These are phyloP conservation scores for Stenurella melanura DNA, from an alignment of 2,888 invertebrate genomes.

Conservation along the genomic window DNA sequence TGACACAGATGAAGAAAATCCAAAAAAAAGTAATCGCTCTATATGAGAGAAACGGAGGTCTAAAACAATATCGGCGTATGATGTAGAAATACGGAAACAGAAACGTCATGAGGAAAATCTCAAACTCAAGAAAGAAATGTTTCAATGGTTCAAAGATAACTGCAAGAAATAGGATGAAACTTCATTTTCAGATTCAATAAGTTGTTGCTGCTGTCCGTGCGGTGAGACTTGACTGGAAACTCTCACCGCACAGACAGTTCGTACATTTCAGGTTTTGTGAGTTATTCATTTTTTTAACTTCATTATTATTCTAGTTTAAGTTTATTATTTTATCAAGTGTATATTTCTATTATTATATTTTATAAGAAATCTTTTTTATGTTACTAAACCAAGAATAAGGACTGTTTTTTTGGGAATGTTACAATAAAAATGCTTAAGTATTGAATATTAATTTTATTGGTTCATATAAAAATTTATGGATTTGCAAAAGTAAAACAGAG, in stretches of 20 bases:
- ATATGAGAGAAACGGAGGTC: background rate
- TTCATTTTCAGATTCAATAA: background rate
- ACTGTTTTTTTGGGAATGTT: too few species aligned
- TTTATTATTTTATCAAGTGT: background rate
- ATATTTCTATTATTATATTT: too few species aligned
- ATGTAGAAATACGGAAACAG: slow-evolving; percentile 12
- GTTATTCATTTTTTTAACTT: background rate
- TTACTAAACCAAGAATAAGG: too few species aligned
- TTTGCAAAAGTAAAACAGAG: too few species aligned
- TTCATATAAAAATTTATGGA: too few species aligned
- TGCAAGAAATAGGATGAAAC: background rate
- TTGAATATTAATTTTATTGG: too few species aligned
- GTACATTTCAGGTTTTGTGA: background rate
- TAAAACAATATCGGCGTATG: background rate
- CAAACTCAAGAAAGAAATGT: slow-evolving; percentile 29
- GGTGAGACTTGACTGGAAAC: background rate
- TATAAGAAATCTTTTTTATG: too few species aligned
- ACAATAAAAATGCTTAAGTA: too few species aligned
- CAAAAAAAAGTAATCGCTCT: too few species aligned
- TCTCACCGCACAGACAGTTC: too few species aligned
- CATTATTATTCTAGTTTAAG: background rate
- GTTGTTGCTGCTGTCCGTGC: background rate
- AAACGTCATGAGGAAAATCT: slow-evolving; percentile 30
- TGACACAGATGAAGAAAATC: background rate
- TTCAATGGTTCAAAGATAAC: slow-evolving; percentile 31